Conservation (phyloP, 2,113 vertebrate species). For the Eublepharis macularius region DNA sequence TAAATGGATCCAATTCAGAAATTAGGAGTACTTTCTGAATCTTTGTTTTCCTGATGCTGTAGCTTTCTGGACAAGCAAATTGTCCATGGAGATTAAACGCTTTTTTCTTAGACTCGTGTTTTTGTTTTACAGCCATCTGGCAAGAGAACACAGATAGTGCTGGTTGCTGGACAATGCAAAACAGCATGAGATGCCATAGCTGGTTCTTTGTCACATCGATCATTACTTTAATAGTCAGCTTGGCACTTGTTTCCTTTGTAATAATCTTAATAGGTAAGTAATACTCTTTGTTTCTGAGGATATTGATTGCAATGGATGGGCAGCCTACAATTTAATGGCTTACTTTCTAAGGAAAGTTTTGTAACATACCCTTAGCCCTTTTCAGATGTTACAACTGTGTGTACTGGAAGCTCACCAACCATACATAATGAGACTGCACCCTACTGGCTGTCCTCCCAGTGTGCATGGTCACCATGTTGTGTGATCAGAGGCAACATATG, state of each 20-base stretch:
- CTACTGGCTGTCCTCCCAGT: too few relatives aligned
- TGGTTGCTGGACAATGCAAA: slow-evolving; percentile 8
- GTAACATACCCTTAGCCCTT: neutral
- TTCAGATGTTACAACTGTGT: neutral
- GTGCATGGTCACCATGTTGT: too few relatives aligned
- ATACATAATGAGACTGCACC: too few relatives aligned
- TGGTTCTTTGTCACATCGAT: slow-evolving; percentile 67
- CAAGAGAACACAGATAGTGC: slow-evolving; percentile 47
- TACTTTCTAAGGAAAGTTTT: neutral
- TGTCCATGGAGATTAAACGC: neutral
- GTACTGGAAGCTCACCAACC: too few relatives aligned
- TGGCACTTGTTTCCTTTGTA: slow-evolving; percentile 74
- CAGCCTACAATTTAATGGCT: neutral
- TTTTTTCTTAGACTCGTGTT: slow-evolving; percentile 31
- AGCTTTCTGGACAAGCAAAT: slow-evolving; percentile 20
- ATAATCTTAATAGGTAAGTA: slow-evolving; percentile 79
- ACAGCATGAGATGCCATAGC: slow-evolving; percentile 36
- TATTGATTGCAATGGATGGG: neutral
- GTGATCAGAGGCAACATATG: too few relatives aligned
- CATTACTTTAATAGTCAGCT: slow-evolving; percentile 67
- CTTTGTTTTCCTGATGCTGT: neutral
- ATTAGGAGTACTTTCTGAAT: neutral
- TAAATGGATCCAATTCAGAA: neutral
- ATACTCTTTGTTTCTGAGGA: neutral
- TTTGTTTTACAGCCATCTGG: slow-evolving; percentile 54